phyloP scores from a whole-genome alignment of 2,113 vertebrate species.

The Petaurus breviceps region DNA sequence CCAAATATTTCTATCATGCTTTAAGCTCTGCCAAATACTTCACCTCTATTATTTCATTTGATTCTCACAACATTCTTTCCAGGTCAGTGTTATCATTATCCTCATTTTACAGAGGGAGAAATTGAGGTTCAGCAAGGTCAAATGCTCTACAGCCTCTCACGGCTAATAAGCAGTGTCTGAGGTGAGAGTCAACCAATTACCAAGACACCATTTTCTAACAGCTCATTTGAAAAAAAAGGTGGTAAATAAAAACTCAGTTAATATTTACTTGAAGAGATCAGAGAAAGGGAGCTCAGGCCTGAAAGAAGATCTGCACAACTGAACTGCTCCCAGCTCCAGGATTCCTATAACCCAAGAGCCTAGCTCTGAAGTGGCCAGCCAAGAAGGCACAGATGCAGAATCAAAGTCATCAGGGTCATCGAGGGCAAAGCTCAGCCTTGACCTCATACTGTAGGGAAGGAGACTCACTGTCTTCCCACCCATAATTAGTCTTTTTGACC shows the following conservation, averaged over 20 bases:
- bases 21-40: background rate
- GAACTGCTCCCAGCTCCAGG: slow-evolving; percentile 60
- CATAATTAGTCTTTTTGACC: slow-evolving; percentile 64
- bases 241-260: slow-evolving; percentile 38
- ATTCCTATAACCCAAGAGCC: slow-evolving; percentile 38
- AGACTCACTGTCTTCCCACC: slow-evolving; percentile 60
- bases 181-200: background rate
- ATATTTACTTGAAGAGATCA: slow-evolving; percentile 70
- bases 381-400: background rate
- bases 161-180: background rate
- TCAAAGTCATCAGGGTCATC: background rate
- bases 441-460: no score
- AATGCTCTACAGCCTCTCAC: background rate
- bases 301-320: slow-evolving; percentile 59
- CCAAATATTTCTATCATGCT: background rate
- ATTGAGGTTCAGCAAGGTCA: background rate
- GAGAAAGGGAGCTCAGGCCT: background rate
- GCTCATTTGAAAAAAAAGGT: slow-evolving; percentile 65
- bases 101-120: background rate
- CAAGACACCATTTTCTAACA: slow-evolving; percentile 62
- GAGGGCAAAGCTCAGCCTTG: slow-evolving; percentile 63
- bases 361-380: background rate
- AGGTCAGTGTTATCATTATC: background rate
- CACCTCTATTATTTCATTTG: background rate
- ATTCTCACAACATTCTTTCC: background rate